Evolutionary conservation across 1,140 invertebrate species (phyloP), one percentile per base, ranked within the genome.

Genomic region (Scylla paramamosain): DNA sequence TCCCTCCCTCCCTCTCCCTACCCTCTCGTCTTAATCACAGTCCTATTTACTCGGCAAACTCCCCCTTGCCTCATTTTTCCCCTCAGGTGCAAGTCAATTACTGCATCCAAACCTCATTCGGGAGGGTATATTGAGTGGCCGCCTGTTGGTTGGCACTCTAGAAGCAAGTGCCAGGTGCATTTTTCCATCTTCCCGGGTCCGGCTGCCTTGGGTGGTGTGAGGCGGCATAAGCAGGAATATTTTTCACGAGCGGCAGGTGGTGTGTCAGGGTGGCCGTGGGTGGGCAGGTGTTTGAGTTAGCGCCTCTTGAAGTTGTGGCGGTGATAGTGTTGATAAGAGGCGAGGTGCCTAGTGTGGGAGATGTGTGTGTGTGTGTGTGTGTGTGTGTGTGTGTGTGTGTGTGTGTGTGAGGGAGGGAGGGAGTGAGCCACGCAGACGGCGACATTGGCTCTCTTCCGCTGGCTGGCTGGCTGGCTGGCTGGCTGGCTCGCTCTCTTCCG

Each of bases 291-390:
- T 82, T 4, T 45, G 91, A 59, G 14, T 25, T 92, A 77, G 67
- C 91, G 77, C 91, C 67, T 92, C 39, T 59, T 92, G 67, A 83
- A 77, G 91, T 83, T 83, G 31, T 83, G 67, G 45, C 2, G 31
- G 67, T 31, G 59, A 92, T 83, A 92, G 46, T 20, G 52, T 25
- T 29, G 91, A 92, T 92, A 92, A 92, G 91, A 16, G 91, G 82
- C 14, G 31, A 46, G 91, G 67, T 39, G 91, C 39, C 39, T 29
- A 29, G 83, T 29, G 83, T 86, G 83, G 1, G 83, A 7, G 32
- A n/a, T 29, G n/a, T 86, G 32, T 31, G 39, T 39, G 39, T 39
- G 39, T 39, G 39, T 39, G 39, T 39, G 39, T 39, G 39, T 39
- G 39, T 39, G 39, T 39, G 39, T 39, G 39, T 39, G 39, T 39